These are phyloP conservation scores for Aphodius granarius DNA, from an alignment of 2,888 invertebrate genomes.

Conservation along the genomic window DNA sequence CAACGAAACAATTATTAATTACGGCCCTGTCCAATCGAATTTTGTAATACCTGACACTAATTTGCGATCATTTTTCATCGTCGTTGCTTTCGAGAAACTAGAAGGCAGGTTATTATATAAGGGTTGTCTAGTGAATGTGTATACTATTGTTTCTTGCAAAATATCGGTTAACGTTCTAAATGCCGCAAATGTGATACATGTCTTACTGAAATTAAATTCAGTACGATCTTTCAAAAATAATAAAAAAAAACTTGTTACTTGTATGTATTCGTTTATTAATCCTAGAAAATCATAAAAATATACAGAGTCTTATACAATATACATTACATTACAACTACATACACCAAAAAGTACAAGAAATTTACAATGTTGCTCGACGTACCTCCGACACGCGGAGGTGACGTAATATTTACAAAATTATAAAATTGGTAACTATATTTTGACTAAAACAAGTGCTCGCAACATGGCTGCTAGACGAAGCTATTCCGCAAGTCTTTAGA, in stretches of 20 bases:
- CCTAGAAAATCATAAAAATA: neutral
- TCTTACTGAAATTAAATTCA: neutral
- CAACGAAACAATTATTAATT: neutral
- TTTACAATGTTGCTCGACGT: neutral
- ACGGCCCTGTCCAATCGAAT: neutral
- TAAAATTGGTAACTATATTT: constrained; percentile 10
- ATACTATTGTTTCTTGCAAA: neutral
- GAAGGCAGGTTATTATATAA: neutral
- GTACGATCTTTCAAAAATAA: neutral
- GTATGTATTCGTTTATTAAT: neutral
- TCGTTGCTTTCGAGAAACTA: neutral
- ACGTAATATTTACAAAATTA: neutral
- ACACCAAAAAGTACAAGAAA: neutral
- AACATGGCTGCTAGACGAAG: neutral
- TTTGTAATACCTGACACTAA: neutral
- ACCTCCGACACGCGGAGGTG: neutral
- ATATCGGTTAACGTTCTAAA: neutral
- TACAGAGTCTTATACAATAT: neutral
- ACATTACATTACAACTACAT: neutral
- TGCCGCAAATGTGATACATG: too few species aligned
- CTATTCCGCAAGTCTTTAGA: neutral
- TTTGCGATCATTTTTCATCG: neutral
- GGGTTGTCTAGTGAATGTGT: neutral
- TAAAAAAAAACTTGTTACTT: neutral
- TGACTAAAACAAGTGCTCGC: neutral